Evolutionary conservation across 2,113 vertebrate genomes (phyloP), one percentile per base, ranked within the genome.

Genomic region (Callionymus lyra): DNA sequence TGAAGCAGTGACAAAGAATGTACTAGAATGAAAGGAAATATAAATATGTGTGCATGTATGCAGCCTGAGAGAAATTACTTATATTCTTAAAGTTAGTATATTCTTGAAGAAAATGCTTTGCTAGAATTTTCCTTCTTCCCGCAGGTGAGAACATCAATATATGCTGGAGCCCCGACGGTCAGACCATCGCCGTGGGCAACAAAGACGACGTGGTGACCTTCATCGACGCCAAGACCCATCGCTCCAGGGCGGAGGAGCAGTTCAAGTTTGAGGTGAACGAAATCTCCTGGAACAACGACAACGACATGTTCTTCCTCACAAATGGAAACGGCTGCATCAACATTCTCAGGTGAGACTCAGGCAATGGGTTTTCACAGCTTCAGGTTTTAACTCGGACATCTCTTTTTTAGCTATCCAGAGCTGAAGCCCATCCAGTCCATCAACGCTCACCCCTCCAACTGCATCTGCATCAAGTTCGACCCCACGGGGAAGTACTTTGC

Each of bases 171-270:
- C 95, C 95, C 0, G 94, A 98, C 0, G 94, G 94, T 11, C 94
- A 99, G 80, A 99, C 95, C 37, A 94, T 98, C 5, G 95, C 95
- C 0, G 95, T 98, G 1, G 94, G 94, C 9, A 99, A 99, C 82
- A 99, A 99, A 54, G 95, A 99, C n/a, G 95, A 99, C 0, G 92
- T 98, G n/a, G 93, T 99, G 44, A 99, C 95, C 6, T 99, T 99
- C 52, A 99, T 98, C 34, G 94, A 99, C 42, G 92, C 91, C 53
- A 97, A 94, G 72, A 95, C 90, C 0, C 89, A 99, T 50, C 90
- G 93, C 32, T 89, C 93, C n/a, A 90, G 77, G 44, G 94, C 91
- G 0, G 95, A 98, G 64, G 95, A 99, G 10, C 92, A 97, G 75
- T 98, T 99, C 70, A 98, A 97, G 76, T 99, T 98, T 44, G 95